Evolutionary conservation across 2,888 invertebrate species (phyloP).

Genomic region (Ditula angustiorana): DNA sequence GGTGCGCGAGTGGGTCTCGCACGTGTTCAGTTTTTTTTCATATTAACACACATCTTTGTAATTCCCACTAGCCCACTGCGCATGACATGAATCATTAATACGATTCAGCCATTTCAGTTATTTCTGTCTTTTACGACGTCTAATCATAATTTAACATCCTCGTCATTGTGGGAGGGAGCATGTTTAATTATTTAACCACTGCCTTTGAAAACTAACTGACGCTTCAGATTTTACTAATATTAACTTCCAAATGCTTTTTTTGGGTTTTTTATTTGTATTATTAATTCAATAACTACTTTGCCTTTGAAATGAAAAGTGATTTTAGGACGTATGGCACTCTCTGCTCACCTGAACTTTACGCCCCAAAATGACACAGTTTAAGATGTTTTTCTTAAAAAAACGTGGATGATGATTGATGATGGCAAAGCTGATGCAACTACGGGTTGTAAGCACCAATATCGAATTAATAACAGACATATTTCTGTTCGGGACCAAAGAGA

Average conservation of each 20-base stretch:
- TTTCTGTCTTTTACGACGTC: slow-evolving; percentile 1
- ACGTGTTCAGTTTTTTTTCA: too few relatives aligned
- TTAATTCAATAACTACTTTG: too few relatives aligned
- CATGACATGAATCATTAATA: neutral
- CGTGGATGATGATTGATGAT: too few relatives aligned
- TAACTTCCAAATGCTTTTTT: too few relatives aligned
- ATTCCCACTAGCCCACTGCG: slow-evolving; percentile 2
- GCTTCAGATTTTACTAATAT: neutral
- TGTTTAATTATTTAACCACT: neutral
- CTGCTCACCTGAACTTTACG: neutral
- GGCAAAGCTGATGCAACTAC: too few relatives aligned
- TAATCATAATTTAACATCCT: neutral
- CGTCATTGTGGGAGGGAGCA: slow-evolving; percentile 10
- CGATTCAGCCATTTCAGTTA: slow-evolving; percentile 8
- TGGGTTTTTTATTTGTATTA: too few relatives aligned
- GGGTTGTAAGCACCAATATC: too few relatives aligned
- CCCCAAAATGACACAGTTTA: neutral
- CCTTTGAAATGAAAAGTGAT: too few relatives aligned
- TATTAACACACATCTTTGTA: neutral
- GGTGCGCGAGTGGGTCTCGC: too few relatives aligned
- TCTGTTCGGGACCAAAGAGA: neutral
- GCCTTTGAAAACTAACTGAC: neutral
- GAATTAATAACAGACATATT: too few relatives aligned
- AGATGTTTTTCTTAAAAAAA: too few relatives aligned
- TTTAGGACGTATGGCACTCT: too few relatives aligned